A percentile compares a stretch with the other conserved stretches of the same genome.
Conservation (phyloP, 2,113 vertebrate species). For the Cavia porcellus region DNA sequence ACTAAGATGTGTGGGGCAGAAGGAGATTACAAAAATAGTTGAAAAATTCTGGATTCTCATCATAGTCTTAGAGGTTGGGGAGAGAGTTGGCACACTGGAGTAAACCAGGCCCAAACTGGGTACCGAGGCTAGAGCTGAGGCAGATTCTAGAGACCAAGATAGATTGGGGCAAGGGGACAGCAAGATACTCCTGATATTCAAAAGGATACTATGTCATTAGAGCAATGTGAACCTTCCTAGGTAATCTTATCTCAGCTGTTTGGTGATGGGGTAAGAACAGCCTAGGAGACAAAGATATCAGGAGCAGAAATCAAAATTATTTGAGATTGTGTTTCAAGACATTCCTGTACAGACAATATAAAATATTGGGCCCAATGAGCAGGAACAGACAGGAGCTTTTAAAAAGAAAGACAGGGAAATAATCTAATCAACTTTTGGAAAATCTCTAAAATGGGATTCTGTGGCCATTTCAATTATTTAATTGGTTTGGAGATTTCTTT, state of each 20-base stretch:
- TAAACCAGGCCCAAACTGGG: neutral
- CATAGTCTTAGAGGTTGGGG: neutral
- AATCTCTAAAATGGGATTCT: neutral
- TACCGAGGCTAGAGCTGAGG: neutral
- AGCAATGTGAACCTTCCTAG: neutral
- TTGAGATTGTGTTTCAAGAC: neutral
- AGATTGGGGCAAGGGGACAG: accelerated
- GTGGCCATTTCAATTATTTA: neutral
- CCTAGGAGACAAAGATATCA: neutral
- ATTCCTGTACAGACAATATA: neutral
- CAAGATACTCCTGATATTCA: neutral
- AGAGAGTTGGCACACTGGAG: neutral
- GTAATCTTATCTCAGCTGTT: neutral
- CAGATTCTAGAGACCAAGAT: neutral
- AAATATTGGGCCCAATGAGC: neutral
- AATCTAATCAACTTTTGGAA: neutral
- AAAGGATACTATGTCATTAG: neutral
- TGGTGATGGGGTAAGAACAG: neutral
- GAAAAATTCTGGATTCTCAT: neutral
- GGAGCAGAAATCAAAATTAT: neutral
- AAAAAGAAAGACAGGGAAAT: neutral
- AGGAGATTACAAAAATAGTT: conserved; percentile 57
- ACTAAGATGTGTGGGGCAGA: conserved; percentile 29
- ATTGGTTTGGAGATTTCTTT: neutral
- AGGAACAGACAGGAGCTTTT: neutral